These are phyloP conservation scores for Elysia crispata DNA, from an alignment of 2,888 invertebrate genomes.

Conservation along the genomic window DNA sequence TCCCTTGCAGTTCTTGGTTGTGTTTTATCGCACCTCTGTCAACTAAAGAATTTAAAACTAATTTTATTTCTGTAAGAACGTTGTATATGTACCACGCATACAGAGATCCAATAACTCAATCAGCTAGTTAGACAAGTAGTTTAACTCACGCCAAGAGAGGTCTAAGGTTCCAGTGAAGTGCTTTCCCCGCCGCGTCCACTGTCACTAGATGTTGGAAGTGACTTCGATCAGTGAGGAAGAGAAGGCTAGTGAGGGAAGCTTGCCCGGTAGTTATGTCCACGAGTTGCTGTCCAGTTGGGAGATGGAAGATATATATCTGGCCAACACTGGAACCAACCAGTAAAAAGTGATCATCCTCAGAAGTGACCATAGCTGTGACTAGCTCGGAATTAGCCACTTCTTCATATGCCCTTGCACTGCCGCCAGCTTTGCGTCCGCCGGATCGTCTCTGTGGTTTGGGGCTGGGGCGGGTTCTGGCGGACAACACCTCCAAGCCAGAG, in stretches of 20 bases:
- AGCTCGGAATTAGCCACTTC: background rate
- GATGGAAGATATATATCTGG: constrained; percentile 49
- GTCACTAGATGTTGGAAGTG: constrained; percentile 55
- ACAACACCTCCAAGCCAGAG: constrained; percentile 42
- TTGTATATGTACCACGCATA: too few relatives aligned
- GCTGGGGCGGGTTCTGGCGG: constrained; percentile 24
- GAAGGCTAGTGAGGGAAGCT: constrained; percentile 34
- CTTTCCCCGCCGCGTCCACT: constrained; percentile 38
- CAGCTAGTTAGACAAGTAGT: too few relatives aligned
- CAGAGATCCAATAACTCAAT: too few relatives aligned
- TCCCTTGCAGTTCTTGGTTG: too few relatives aligned
- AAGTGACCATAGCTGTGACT: constrained; percentile 48
- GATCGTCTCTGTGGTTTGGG: background rate
- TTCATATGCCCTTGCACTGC: background rate
- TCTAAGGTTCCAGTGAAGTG: constrained; percentile 53
- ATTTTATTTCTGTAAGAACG: too few relatives aligned
- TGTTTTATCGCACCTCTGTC: too few relatives aligned
- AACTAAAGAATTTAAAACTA: too few relatives aligned
- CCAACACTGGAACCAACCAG: constrained; percentile 50
- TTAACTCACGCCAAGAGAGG: constrained; percentile 46
- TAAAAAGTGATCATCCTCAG: constrained; percentile 56
- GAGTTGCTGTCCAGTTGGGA: constrained; percentile 51
- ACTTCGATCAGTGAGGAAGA: constrained; percentile 49
- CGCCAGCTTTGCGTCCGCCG: background rate
- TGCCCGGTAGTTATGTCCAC: constrained; percentile 46